Evolutionary conservation across 30 jellyfish, hydroid and myxozoan genomes (phyloP), one percentile per base, ranked within the genome.

Genomic region (Morbakka virulenta): DNA sequence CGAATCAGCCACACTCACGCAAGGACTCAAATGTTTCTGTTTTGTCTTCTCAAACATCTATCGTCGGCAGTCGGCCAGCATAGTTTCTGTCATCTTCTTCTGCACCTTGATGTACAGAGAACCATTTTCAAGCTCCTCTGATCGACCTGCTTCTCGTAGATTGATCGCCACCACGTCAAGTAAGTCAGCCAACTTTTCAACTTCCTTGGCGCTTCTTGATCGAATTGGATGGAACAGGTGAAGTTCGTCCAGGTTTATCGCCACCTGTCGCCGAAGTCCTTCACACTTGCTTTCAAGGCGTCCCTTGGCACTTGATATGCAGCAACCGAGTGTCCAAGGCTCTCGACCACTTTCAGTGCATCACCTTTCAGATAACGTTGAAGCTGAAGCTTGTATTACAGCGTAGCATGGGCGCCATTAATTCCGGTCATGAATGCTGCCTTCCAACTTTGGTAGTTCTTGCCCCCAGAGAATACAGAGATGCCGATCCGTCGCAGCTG

Each of bases 71-170:
- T 34, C 88, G n/a, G n/a, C n/a, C n/a, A n/a, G n/a, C n/a, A n/a
- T n/a, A n/a, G n/a, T n/a, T n/a, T n/a, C n/a, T n/a, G n/a, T n/a
- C n/a, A n/a, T n/a, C n/a, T n/a, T n/a, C n/a, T n/a, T n/a, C n/a
- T n/a, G n/a, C n/a, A n/a, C n/a, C n/a, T n/a, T n/a, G n/a, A n/a
- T n/a, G n/a, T n/a, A n/a, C n/a, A n/a, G n/a, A n/a, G n/a, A n/a
- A n/a, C n/a, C 94, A 71, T 64, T 68, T 22, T 94, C 89, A 52
- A 87, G 72, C 63, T 87, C 89, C 53, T 67, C 94, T 12, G 57
- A 62, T 0, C 84, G 76, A 28, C 83, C 83, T 0, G 87, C 52
- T 66, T 78, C 84, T 77, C 28, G 14, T 22, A 86, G 33, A 47
- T 77, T 69, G 3, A 48, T 50, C 76, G 78, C 87, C 31, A 72